Conservation (phyloP, 2,888 invertebrate genomes). For the Romanomermis culicivorax region DNA sequence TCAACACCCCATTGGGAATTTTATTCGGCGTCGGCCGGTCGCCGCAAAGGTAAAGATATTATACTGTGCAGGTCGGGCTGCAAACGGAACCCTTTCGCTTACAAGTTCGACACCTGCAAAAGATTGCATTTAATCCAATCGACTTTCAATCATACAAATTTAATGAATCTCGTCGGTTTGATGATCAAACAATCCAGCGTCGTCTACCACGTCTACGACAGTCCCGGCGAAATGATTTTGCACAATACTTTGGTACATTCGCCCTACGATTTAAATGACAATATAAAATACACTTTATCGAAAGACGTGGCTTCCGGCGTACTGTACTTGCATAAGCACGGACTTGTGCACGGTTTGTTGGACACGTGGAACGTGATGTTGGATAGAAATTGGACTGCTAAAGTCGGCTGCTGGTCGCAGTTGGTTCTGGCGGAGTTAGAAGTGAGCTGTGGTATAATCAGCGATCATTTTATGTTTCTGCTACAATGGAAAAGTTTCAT, state of each 20-base stretch:
- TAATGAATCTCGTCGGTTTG: not conserved
- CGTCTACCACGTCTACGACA: slow-evolving; percentile 2
- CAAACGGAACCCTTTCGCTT: not conserved
- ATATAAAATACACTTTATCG: slow-evolving; percentile 3
- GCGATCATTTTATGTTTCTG: no score
- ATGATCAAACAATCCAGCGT: not conserved
- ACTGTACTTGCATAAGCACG: slow-evolving; percentile 24
- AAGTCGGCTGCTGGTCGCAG: slow-evolving; percentile 26
- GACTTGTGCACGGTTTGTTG: slow-evolving; percentile 26
- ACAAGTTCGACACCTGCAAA: slow-evolving; percentile 1
- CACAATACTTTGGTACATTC: not conserved
- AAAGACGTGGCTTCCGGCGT: slow-evolving; percentile 14
- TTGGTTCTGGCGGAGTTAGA: slow-evolving; percentile 13
- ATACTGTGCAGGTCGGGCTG: not conserved
- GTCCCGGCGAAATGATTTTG: not conserved
- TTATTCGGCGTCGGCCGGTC: not conserved
- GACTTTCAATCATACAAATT: not conserved
- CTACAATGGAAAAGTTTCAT: no score
- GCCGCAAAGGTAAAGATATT: not conserved
- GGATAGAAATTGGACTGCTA: slow-evolving; percentile 26
- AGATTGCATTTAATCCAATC: not conserved
- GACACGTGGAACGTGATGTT: slow-evolving; percentile 22
- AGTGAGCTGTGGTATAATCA: no score
- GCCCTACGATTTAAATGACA: slow-evolving; percentile 8
- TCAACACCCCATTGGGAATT: not conserved